Evolutionary conservation across 2,888 invertebrate species (phyloP).

Genomic region (Nomada lathburiana): DNA sequence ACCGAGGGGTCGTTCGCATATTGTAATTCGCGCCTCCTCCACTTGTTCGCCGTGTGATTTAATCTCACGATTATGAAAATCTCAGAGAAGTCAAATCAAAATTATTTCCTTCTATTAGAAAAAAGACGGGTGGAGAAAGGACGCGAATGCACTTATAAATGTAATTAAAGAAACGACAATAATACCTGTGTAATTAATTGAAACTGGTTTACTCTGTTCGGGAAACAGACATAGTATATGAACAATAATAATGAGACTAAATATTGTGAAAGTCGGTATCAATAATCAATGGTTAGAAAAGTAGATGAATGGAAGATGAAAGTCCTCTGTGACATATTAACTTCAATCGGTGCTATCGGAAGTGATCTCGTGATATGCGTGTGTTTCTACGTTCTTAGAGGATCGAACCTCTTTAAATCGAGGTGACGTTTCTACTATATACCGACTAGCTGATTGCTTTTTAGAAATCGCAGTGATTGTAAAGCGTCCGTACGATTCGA

Average conservation of each 20-base stretch:
- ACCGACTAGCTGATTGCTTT: slow-evolving; percentile 45
- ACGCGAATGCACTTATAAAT: no score
- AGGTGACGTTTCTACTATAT: not conserved
- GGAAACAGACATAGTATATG: no score
- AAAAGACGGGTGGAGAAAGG: no score
- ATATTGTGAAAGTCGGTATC: no score
- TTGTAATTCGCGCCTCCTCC: not conserved
- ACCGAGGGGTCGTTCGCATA: not conserved
- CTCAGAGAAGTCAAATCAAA: not conserved
- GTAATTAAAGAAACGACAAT: no score
- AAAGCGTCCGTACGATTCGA: not conserved
- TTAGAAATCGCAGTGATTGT: slow-evolving; percentile 59
- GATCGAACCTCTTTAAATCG: not conserved
- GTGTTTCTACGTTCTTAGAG: slow-evolving; percentile 22
- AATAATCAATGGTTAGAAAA: slow-evolving; percentile 10
- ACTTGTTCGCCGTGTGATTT: not conserved
- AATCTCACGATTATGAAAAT: not conserved
- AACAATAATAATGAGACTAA: no score
- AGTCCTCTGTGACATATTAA: not conserved
- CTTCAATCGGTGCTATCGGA: slow-evolving; percentile 26
- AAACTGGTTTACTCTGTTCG: no score
- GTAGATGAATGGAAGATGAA: slow-evolving; percentile 2
- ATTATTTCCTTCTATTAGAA: no score
- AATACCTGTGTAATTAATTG: no score
- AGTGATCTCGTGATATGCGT: not conserved